These are phyloP conservation scores for Hemicordylus capensis DNA, from an alignment of 2,113 vertebrate species.

Conservation along the genomic window DNA sequence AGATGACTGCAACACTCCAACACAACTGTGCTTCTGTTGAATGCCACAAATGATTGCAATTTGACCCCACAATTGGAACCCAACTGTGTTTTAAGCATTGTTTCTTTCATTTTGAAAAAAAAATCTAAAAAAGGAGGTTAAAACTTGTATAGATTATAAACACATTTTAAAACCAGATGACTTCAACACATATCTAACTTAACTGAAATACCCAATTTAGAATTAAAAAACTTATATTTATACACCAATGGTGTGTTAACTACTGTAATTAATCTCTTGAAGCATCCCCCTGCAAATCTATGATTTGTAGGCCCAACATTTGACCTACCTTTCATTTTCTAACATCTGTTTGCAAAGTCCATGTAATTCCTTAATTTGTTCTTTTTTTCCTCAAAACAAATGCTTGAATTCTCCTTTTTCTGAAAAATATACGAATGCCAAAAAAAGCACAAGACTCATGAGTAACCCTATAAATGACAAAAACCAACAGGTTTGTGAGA, in stretches of 20 bases:
- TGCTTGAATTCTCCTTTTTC: conserved; percentile 65
- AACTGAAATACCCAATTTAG: background rate
- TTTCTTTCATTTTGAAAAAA: background rate
- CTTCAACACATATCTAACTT: background rate
- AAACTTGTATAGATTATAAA: background rate
- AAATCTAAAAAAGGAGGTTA: background rate
- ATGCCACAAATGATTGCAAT: background rate
- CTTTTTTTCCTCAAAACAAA: conserved; percentile 68
- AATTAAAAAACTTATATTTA: background rate
- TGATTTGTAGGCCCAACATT: conserved; percentile 53
- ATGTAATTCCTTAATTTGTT: conserved; percentile 61
- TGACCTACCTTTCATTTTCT: conserved; percentile 69
- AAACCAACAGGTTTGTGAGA: conserved; percentile 32
- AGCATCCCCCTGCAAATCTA: background rate
- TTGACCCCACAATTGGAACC: background rate
- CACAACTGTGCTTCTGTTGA: background rate
- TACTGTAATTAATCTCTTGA: conserved; percentile 1
- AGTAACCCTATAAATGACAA: conserved; percentile 57
- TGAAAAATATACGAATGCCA: conserved; percentile 69
- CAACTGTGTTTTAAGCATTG: background rate
- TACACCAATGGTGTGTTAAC: background rate
- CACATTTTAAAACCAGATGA: background rate
- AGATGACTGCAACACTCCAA: background rate
- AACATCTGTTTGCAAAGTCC: conserved; percentile 70
- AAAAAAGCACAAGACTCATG: conserved; percentile 59